Conservation (phyloP, 2,113 vertebrate species). For the Chaetops frenatus region DNA sequence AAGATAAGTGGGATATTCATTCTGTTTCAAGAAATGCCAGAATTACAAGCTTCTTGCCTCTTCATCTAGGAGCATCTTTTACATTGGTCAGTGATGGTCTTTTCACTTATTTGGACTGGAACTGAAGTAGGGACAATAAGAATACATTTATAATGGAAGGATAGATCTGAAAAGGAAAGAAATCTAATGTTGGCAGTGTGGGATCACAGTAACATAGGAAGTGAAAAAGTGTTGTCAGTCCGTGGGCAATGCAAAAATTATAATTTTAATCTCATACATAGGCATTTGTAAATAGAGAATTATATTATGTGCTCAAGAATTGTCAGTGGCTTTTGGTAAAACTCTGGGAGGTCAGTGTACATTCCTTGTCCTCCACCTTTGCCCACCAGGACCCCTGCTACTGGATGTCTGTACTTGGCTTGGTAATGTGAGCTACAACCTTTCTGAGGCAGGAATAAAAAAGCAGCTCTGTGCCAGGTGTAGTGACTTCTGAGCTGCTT, state of each 20-base stretch:
- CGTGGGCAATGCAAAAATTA: background rate
- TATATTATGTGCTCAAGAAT: background rate
- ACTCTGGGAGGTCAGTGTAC: background rate
- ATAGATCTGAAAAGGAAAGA: background rate
- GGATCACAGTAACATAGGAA: background rate
- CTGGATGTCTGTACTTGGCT: background rate
- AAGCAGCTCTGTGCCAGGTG: background rate
- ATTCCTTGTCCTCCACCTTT: background rate
- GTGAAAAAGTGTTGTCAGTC: background rate
- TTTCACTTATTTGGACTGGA: background rate
- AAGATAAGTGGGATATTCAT: background rate
- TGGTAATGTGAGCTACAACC: background rate
- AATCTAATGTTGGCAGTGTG: background rate
- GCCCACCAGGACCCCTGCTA: background rate
- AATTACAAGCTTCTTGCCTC: background rate
- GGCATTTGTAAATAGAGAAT: background rate
- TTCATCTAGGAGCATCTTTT: background rate
- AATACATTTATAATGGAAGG: background rate
- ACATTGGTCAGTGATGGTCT: background rate
- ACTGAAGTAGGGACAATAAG: background rate
- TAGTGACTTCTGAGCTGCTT: background rate
- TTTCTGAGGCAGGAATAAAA: background rate
- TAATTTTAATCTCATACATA: background rate
- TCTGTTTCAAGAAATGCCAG: background rate
- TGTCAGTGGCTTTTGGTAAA: background rate